Conservation (phyloP, 2,113 vertebrate genomes). For the Brachionichthys hirsutus region DNA sequence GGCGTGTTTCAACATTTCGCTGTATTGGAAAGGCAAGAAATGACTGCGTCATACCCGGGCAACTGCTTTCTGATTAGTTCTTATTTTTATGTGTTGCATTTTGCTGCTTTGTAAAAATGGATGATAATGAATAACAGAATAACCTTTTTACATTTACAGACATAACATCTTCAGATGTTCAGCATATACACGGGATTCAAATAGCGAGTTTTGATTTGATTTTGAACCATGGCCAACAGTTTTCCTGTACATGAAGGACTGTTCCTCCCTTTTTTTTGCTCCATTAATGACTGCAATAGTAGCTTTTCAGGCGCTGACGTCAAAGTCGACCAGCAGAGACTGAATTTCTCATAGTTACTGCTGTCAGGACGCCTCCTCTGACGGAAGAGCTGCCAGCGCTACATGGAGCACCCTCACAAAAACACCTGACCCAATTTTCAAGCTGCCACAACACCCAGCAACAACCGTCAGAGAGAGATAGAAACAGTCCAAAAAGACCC, state of each 20-base stretch:
- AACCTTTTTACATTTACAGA: too few relatives aligned
- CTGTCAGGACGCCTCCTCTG: constrained; percentile 40
- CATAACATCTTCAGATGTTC: too few relatives aligned
- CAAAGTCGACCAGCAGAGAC: constrained; percentile 28
- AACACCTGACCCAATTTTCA: constrained; percentile 61
- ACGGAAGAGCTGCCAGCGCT: constrained; percentile 25
- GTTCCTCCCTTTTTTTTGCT: constrained; percentile 8
- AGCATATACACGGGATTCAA: too few relatives aligned
- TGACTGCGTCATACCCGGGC: background rate
- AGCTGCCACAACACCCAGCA: constrained; percentile 34
- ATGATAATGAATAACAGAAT: too few relatives aligned
- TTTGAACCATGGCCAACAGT: too few relatives aligned
- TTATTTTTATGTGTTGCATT: too few relatives aligned
- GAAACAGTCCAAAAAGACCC: constrained; percentile 19
- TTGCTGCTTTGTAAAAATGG: too few relatives aligned
- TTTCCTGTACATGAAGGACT: too few relatives aligned
- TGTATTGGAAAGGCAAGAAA: background rate
- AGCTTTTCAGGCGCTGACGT: constrained; percentile 15
- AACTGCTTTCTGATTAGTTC: too few relatives aligned
- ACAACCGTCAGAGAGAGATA: constrained; percentile 27
- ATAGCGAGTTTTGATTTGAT: too few relatives aligned
- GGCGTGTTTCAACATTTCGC: background rate
- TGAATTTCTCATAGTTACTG: constrained; percentile 19
- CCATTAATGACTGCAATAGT: constrained; percentile 12
- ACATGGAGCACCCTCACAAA: constrained; percentile 14